Evolutionary conservation across 1,140 invertebrate genomes (phyloP), one percentile per base, ranked within the genome.

Genomic region (Lycorma delicatula): DNA sequence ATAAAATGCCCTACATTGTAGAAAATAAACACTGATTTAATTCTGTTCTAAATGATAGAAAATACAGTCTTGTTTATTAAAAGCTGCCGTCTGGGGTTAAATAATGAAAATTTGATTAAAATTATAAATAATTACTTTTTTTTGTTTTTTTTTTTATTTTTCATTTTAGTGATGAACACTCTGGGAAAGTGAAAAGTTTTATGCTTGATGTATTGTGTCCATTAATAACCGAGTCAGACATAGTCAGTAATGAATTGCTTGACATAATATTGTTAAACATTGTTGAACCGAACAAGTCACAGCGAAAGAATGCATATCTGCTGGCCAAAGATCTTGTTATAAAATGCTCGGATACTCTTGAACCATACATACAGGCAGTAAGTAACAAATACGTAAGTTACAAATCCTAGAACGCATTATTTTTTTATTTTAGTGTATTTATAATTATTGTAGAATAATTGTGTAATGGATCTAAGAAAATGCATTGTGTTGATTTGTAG

Each of bases 181-280:
- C 91, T 20, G 83, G 83, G 1, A 95, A 97, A 78, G 93, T 98
- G 46, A 97, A 94, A 70, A 92, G 86, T 53, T 97, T 97, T 68
- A 97, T 98, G 86, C 72, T 98, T 58, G 94, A 98, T 73, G 91
- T 98, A 22, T 77, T 98, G 47, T 88, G 86, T 68, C 94, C 94
- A 7, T 75, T 98, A 4, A 93, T 98, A 58, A 91, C 88, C 7
- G 95, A 98, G 74, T 93, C 93, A 20, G 95, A 98, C 68, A 86
- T 90, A 62, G 88, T 98, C 7, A 93, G 91, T 55, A 91, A 93
- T 68, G 92, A 97, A 72, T 74, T 98, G 20, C 72, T 98, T 38
- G 92, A 98, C 71, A 90, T 94, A 50, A 93, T 98, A 64, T 77
- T 98, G 11, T 84, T 90, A 61, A 97, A 97, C 70, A 86, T 98